A percentile compares a stretch with the other conserved stretches of the same genome.
Evolutionary conservation across 2,797 vertebrate genomes (phyloP).

Genomic region (Notolabrus celidotus): DNA sequence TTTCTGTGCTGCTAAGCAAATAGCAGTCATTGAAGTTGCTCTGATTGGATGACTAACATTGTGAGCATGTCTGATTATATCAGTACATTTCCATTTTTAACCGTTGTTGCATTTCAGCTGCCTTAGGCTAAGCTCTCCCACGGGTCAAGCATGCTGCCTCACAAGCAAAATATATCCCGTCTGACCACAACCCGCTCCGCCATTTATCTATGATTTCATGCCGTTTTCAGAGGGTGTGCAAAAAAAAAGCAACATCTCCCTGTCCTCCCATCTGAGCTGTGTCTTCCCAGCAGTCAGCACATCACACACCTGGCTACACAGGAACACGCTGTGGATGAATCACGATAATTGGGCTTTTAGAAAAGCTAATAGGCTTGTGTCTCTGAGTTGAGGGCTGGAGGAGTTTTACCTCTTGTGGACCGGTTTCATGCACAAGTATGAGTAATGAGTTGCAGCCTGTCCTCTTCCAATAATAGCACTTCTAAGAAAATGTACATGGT

Average conservation of each 20-base stretch:
- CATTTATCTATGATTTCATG: slow-evolving; percentile 1
- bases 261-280: slow-evolving; percentile 38
- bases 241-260: slow-evolving; percentile 47
- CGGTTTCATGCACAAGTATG: slow-evolving; percentile 31
- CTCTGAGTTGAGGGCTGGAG: slow-evolving; percentile 19
- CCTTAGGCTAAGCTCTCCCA: slow-evolving; percentile 8
- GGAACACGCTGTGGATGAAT: slow-evolving; percentile 69
- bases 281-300: slow-evolving; percentile 67
- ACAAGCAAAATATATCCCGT: slow-evolving; percentile 29
- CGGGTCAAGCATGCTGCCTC: slow-evolving; percentile 30
- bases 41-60: slow-evolving; percentile 26
- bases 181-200: slow-evolving; percentile 3
- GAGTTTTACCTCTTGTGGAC: slow-evolving; percentile 35
- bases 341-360: slow-evolving; percentile 78
- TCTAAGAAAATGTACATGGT: background rate
- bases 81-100: slow-evolving; percentile 6
- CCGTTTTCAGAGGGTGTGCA: slow-evolving; percentile 44
- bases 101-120: slow-evolving; percentile 18
- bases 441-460: slow-evolving; percentile 8
- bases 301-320: slow-evolving; percentile 80
- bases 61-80: slow-evolving; percentile 39
- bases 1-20: slow-evolving; percentile 27
- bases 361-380: slow-evolving; percentile 60
- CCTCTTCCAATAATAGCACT: background rate
- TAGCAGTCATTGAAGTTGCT: slow-evolving; percentile 1